Evolutionary conservation across 1,140 invertebrate genomes (phyloP), one percentile per base, ranked within the genome.

Genomic region (Heliconius melpomene): DNA sequence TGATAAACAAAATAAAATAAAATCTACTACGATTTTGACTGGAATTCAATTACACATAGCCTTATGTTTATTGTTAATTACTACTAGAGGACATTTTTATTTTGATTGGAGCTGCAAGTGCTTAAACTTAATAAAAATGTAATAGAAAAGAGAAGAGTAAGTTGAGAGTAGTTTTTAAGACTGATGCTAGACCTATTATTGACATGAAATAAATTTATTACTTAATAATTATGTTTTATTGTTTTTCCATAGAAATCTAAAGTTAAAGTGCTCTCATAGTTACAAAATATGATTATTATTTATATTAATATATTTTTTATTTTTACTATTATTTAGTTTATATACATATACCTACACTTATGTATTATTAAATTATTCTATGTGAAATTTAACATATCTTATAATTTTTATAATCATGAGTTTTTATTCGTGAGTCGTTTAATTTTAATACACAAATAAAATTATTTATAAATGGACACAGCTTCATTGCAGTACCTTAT

Each of bases 121-220:
- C 13, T 29, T 3, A 66, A 26, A 66, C 9, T 29, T 29, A 66
- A 66, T 66, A 13, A 66, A 13, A 66, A 29, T 29, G 13, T 66
- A 66, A 26, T 26, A 16, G 26, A n/a, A 2, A 60, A 26, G 26
- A 66, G 60, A 66, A 66, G 13, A 46, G 5, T 13, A 46, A 46
- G 40, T 46, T 46, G 40, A 26, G 60, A 66, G 2, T 66, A 66
- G 26, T 66, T 66, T 57, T 29, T 66, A 66, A 66, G 60, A 66
- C 60, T 66, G 60, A 66, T 29, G 13, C 26, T 66, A 57, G 54
- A 66, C 26, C 26, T 66, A 66, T 66, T 66, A 66, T 66, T 66
- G 26, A 66, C 9, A 26, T 66, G 13, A 66, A 66, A 66, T 66
- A 66, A 66, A 66, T 26, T 29, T 29, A 66, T 66, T 26, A 29